Evolutionary conservation across 2,888 invertebrate genomes (phyloP).

Genomic region (Phyllotreta cruciferae): DNA sequence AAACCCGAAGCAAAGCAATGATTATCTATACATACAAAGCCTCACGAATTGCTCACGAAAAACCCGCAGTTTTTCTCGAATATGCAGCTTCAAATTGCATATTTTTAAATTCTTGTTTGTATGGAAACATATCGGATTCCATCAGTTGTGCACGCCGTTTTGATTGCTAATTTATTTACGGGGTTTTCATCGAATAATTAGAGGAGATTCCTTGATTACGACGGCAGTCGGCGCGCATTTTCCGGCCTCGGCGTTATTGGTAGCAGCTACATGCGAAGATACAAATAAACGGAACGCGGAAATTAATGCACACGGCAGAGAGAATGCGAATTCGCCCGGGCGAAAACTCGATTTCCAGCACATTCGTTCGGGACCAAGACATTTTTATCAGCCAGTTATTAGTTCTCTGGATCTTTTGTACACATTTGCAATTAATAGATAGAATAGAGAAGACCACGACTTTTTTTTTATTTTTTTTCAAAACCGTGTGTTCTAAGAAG

Average conservation of each 20-base stretch:
- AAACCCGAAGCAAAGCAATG: conserved; percentile 20
- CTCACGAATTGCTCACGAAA: not conserved
- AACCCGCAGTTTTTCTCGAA: not conserved
- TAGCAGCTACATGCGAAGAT: conserved; percentile 9
- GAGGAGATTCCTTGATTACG: conserved; percentile 13
- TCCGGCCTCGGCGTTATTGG: conserved; percentile 5
- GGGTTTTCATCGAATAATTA: conserved; percentile 9
- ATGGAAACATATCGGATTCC: conserved; percentile 1
- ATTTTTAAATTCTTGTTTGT: not conserved
- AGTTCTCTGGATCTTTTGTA: no score
- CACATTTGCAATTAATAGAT: no score
- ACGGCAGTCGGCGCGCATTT: conserved; percentile 9
- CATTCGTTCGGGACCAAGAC: no score
- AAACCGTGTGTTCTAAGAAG: no score
- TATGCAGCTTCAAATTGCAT: not conserved
- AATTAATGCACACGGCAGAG: conserved; percentile 5
- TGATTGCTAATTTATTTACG: conserved; percentile 16
- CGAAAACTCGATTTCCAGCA: no score
- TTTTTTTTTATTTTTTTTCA: no score
- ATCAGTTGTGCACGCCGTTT: not conserved
- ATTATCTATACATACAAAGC: no score
- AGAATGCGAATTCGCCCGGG: not conserved
- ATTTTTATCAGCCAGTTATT: no score
- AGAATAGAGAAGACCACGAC: no score
- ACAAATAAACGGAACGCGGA: conserved; percentile 9